Base-by-base conservation (phyloP, 2,888 invertebrate genomes). In the Tachina lurida region DNA sequence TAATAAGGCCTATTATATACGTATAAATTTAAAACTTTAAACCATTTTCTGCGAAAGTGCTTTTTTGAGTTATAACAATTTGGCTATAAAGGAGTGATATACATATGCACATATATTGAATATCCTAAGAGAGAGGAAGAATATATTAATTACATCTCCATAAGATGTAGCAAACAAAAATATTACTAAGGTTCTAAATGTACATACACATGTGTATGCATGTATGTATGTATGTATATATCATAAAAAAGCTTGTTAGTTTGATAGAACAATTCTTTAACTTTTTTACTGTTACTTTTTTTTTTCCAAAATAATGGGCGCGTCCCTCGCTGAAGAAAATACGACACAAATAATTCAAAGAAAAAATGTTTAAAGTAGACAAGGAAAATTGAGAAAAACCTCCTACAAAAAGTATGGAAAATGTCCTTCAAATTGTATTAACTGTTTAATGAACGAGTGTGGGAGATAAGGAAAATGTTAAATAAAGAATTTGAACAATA, bases 401-500 rank as follows among this genome's bases (percentile, higher is more conserved):
- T 77, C 68, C 84, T 67, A 81, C 43, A 65, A 84, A 68, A 71
- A 71, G 31, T 65, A 62, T 54, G 17, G 62, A 78, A 74, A 75
- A 43, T 79, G 86, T 86, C 82, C 82, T 86, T 86, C 86, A 83
- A 79, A 58, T 52, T 83, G 56, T 60, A 39, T 15, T 39, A 9
- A 31, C 31, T 31, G 31, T 31, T 68, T 54, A 74, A 71, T 68
- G 15, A 68, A 62, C 41, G 75, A 63, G n/a, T 15, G 15, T 43
- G 19, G 10, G 49, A 17, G 47, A 45, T 4, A 47, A 41, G 2
- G 39, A 67, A 52, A 41, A 7, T 84, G 68, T 74, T 10, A 74
- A n/a, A 19, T 19, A 60, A 45, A 63, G 41, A 62, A 81, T 19
- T 39, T 13, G 19, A 47, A 74, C 67, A 7, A 49, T 13, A 60